phyloP scores from a whole-genome alignment of 2,888 invertebrate species.

The Orchestes rusci region DNA sequence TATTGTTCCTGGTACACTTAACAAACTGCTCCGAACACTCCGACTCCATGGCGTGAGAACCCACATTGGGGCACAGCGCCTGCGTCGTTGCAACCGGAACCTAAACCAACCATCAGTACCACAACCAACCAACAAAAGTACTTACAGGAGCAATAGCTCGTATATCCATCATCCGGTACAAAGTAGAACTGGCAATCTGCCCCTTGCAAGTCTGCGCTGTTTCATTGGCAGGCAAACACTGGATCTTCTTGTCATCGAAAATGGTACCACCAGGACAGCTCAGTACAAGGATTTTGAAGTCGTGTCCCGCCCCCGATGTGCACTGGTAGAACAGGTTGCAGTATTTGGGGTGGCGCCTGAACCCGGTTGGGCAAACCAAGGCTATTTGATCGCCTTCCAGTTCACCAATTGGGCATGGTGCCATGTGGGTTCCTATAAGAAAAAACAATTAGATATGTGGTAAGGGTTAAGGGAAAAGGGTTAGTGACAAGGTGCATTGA shows the following conservation, averaged over 20 bases:
- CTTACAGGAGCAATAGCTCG: slow-evolving; percentile 55
- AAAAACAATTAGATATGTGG: background rate
- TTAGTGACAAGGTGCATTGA: too few species aligned
- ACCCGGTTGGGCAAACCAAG: slow-evolving; percentile 75
- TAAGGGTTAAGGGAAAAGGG: background rate
- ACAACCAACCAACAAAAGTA: slow-evolving; percentile 18
- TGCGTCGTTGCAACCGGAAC: slow-evolving; percentile 51
- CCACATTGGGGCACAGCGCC: slow-evolving; percentile 58
- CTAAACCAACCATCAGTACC: slow-evolving; percentile 50
- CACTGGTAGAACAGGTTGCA: slow-evolving; percentile 83
- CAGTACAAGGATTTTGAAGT: slow-evolving; percentile 66
- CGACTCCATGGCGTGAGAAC: slow-evolving; percentile 62
- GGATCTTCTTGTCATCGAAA: slow-evolving; percentile 63
- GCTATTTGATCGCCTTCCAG: slow-evolving; percentile 63
- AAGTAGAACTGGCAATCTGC: slow-evolving; percentile 48
- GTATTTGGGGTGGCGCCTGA: slow-evolving; percentile 73
- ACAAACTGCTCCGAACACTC: slow-evolving; percentile 66
- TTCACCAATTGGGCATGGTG: slow-evolving; percentile 48
- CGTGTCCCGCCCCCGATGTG: slow-evolving; percentile 57
- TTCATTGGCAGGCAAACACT: slow-evolving; percentile 61
- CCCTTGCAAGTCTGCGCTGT: slow-evolving; percentile 51
- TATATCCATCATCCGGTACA: slow-evolving; percentile 50
- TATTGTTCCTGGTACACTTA: slow-evolving; percentile 56
- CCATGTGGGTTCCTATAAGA: slow-evolving; percentile 28
- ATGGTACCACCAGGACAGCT: slow-evolving; percentile 70